Conservation (phyloP, 2,888 invertebrate genomes). For the Clunio marinus region DNA sequence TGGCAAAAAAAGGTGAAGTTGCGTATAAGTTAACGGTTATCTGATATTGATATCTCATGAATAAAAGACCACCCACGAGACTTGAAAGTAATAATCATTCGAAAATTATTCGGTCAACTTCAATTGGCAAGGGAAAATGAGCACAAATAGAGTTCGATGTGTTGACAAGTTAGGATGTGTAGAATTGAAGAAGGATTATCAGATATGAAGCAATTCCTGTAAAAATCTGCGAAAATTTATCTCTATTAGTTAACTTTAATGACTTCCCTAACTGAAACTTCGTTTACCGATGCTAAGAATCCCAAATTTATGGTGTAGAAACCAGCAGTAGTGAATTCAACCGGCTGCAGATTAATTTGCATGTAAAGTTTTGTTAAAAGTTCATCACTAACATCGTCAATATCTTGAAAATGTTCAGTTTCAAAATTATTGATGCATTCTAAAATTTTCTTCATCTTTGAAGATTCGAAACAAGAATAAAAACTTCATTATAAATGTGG, state of each 20-base stretch:
- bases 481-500: neutral
- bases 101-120: too few species aligned
- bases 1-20: too few species aligned
- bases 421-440: neutral
- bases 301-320: constrained; percentile 14
- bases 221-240: neutral
- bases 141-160: too few species aligned
- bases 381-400: neutral
- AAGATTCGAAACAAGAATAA: neutral
- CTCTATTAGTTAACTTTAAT: neutral
- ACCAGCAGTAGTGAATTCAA: constrained; percentile 20
- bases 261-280: too few species aligned
- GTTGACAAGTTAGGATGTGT: too few species aligned
- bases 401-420: neutral
- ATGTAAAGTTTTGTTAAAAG: constrained; percentile 20
- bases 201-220: constrained; percentile 25
- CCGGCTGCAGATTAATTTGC: constrained; percentile 8
- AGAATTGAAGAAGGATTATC: constrained; percentile 23
- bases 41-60: too few species aligned
- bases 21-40: too few species aligned
- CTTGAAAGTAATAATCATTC: too few species aligned
- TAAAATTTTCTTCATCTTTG: neutral
- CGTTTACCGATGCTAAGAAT: constrained; percentile 14
- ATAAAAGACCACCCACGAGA: too few species aligned
- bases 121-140: too few species aligned